Base-by-base conservation (phyloP, 2,113 vertebrate genomes). In the Alexandromys fortis region DNA sequence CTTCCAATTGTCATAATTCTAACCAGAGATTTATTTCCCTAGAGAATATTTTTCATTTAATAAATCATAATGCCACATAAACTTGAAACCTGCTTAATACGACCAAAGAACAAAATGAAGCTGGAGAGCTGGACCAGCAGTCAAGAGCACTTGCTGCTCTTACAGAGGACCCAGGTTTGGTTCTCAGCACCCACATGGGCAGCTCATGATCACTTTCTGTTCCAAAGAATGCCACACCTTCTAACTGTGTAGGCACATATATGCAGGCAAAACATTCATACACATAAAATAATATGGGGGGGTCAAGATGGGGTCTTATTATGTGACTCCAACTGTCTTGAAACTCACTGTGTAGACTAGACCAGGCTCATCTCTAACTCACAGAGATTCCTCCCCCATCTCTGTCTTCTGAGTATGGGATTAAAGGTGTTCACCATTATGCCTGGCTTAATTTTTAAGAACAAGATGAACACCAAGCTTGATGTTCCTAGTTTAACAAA, bases 11-110 rank as follows among this genome's bases (percentile, higher is more conserved):
- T 42, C 42, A 42, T 42, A 42, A 42, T 42, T 42, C 93, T 83
- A 93, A 89, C 65, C 72, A 92, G 1, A 91, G 7, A 10, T 42
- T 91, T 75, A 78, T 73, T 83, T 93, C 38, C 76, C 92, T 92
- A 82, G 4, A 91, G 63, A 92, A 49, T 30, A 47, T n/a, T 58
- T 76, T 72, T 93, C 17, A 93, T 76, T 42, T 94, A 94, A 89
- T 49, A 87, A 93, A 75, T 87, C 91, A 68, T 61, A 49, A 26
- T 42, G 72, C 35, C 1, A 42, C 45, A 19, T 52, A 91, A 92
- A 91, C 58, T 12, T 92, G 47, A n/a, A 94, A 92, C 68, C 35
- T 75, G 35, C 28, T 75, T 92, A 17, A 96, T 30, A 47, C 4
- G 22, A 85, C 5, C 67, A 38, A 42, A 65, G 26, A 68, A n/a